Evolutionary conservation across 2,113 vertebrate species (phyloP).

Genomic region (Strigops habroptila): DNA sequence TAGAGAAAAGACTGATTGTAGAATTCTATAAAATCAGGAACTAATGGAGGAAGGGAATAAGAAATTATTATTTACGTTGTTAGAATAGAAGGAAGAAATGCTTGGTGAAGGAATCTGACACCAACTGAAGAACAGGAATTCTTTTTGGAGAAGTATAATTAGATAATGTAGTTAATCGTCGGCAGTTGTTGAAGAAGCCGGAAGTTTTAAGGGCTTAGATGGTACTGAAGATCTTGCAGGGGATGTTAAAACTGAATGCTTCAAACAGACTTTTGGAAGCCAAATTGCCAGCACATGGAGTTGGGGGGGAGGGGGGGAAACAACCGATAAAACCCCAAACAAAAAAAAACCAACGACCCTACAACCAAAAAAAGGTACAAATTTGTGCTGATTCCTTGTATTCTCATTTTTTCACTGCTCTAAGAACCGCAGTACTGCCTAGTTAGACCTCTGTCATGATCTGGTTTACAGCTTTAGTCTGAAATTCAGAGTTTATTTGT

Average conservation of each 20-base stretch:
- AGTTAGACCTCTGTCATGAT: neutral
- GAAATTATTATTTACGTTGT: neutral
- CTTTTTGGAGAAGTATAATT: neutral
- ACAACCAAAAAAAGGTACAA: neutral
- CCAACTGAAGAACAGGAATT: neutral
- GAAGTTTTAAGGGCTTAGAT: neutral
- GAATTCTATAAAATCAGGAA: neutral
- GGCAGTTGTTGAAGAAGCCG: neutral
- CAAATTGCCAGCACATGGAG: neutral
- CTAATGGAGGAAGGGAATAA: neutral
- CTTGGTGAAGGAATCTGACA: neutral
- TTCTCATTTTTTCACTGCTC: neutral
- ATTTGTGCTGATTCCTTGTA: neutral
- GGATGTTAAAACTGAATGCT: neutral
- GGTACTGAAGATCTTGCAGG: neutral
- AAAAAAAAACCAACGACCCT: neutral
- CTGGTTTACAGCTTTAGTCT: neutral
- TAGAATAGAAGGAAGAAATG: neutral
- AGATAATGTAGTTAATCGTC: neutral
- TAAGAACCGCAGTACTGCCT: neutral
- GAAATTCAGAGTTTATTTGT: neutral
- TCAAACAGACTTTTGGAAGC: neutral
- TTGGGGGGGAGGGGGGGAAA: no score
- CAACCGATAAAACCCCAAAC: no score
- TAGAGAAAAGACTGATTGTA: neutral